phyloP scores from a whole-genome alignment of 2,113 vertebrate species.

The Clarias magur region DNA sequence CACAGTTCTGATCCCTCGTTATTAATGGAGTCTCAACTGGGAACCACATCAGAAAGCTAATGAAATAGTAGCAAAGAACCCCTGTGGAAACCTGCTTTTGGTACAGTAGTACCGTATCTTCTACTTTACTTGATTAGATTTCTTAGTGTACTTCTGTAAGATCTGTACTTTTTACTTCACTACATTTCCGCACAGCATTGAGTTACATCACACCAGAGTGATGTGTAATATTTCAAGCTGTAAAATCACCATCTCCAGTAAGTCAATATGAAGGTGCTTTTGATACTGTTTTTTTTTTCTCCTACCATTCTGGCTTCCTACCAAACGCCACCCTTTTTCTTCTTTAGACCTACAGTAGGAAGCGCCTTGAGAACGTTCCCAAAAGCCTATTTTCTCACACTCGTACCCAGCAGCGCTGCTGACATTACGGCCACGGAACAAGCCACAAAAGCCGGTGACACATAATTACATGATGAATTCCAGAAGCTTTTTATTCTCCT shows the following conservation, averaged over 20 bases:
- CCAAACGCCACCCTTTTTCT: neutral
- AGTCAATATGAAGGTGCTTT: neutral
- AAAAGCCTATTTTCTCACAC: neutral
- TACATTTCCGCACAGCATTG: no score
- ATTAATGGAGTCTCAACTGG: no score
- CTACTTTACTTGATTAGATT: no score
- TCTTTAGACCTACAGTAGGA: neutral
- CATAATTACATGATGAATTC: slow-evolving; percentile 49
- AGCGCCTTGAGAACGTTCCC: neutral
- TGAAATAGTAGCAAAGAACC: neutral
- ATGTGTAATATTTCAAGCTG: no score
- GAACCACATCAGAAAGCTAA: neutral
- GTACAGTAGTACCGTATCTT: neutral
- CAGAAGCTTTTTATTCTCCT: slow-evolving; percentile 37
- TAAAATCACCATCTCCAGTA: no score
- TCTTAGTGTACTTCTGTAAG: no score
- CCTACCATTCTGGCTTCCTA: no score
- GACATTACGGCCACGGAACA: neutral
- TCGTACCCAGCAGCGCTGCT: neutral
- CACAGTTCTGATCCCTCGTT: neutral
- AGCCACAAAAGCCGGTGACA: slow-evolving; percentile 31
- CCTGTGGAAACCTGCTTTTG: neutral
- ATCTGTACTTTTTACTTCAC: no score
- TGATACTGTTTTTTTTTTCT: neutral
- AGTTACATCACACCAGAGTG: no score